Percentiles rank a stretch among this genome's conserved stretches.
Conservation (phyloP, 2,113 vertebrate genomes). For the Tauraco erythrolophus region DNA sequence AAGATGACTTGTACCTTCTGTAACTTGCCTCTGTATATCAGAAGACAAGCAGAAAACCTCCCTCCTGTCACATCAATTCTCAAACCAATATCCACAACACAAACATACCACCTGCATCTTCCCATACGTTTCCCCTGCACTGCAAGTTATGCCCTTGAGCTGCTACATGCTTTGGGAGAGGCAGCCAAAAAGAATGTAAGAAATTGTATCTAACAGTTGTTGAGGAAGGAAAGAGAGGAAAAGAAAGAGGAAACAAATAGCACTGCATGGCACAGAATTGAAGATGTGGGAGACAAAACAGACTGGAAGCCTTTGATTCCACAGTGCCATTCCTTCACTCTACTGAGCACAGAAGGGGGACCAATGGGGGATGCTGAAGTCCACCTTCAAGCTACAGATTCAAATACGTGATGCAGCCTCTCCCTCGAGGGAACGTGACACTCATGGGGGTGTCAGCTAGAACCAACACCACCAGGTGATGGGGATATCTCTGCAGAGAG, state of each 20-base stretch:
- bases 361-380: not conserved
- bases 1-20: not conserved
- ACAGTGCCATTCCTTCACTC: not conserved
- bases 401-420: not conserved
- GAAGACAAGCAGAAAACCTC: not conserved
- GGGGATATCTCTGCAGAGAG: not conserved
- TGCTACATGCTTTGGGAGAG: not conserved
- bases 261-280: not conserved
- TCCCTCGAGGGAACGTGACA: not conserved
- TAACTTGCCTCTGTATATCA: not conserved
- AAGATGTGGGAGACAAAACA: not conserved
- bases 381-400: not conserved
- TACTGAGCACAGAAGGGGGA: not conserved
- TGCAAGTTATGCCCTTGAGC: not conserved
- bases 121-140: not conserved
- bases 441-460: not conserved
- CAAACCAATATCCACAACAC: not conserved
- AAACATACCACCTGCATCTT: not conserved
- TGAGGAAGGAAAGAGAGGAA: not conserved
- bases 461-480: not conserved
- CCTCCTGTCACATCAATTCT: not conserved
- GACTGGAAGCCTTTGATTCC: not conserved
- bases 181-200: not conserved
- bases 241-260: not conserved
- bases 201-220: not conserved